These are phyloP conservation scores for Leptopilina drosophilae DNA, from an alignment of 2,888 invertebrate genomes.

Conservation along the genomic window DNA sequence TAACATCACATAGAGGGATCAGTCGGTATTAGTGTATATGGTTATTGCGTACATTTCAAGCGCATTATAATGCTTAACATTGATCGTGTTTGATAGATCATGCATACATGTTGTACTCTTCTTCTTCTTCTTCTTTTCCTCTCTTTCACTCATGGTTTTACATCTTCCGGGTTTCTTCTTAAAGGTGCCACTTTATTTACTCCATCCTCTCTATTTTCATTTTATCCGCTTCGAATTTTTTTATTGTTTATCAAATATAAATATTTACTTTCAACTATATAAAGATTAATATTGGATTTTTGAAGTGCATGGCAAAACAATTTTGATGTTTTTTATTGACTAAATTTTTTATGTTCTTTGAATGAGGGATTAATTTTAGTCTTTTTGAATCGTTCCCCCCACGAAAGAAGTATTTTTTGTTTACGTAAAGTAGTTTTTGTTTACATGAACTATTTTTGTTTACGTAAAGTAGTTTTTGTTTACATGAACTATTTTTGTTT, in stretches of 20 bases:
- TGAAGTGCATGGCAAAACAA: too few relatives aligned
- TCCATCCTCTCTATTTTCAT: not conserved
- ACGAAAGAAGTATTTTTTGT: too few relatives aligned
- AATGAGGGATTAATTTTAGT: too few relatives aligned
- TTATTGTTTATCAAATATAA: not conserved
- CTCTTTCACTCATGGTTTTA: not conserved
- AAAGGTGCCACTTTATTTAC: constrained; percentile 25
- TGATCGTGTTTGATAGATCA: constrained; percentile 38
- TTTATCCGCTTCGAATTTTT: not conserved
- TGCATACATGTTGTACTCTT: not conserved
- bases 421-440: too few relatives aligned
- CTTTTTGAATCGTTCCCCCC: too few relatives aligned
- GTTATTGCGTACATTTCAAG: constrained; percentile 20
- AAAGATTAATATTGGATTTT: too few relatives aligned
- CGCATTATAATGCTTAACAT: constrained; percentile 23
- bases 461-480: too few relatives aligned
- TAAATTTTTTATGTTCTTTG: too few relatives aligned
- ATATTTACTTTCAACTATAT: too few relatives aligned
- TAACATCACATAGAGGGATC: constrained; percentile 27
- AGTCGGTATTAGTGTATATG: constrained; percentile 7
- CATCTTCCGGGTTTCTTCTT: constrained; percentile 22
- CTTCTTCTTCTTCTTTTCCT: not conserved
- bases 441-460: too few relatives aligned
- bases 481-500: too few relatives aligned
- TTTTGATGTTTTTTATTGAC: too few relatives aligned